These are phyloP conservation scores for Esox lucius DNA, from an alignment of 2,797 vertebrate genomes.

Conservation along the genomic window DNA sequence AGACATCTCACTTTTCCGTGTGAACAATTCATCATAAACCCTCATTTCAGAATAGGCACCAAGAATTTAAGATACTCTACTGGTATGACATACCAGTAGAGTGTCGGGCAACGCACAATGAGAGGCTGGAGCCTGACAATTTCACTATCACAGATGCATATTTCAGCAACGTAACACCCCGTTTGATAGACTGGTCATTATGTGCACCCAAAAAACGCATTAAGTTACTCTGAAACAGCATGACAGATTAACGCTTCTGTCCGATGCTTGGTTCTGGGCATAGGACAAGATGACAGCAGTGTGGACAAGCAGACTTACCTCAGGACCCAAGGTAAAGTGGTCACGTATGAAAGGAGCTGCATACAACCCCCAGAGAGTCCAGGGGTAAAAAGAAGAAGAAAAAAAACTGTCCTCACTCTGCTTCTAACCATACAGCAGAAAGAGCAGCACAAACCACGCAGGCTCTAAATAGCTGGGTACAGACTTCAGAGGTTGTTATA, in stretches of 20 bases:
- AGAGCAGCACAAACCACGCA: not conserved
- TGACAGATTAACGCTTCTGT: not conserved
- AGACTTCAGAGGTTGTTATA: slow-evolving; percentile 33
- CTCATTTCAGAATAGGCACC: no score
- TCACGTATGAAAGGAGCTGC: not conserved
- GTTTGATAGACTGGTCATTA: not conserved
- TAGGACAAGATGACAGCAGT: slow-evolving; percentile 24
- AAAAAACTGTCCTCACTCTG: not conserved
- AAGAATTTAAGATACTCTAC: no score
- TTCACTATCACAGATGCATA: not conserved
- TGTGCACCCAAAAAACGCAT: not conserved
- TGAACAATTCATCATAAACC: no score
- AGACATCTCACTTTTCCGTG: no score
- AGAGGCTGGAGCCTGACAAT: no score
- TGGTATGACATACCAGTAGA: no score
- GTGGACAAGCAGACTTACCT: slow-evolving; percentile 51
- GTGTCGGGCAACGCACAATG: no score
- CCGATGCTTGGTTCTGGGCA: not conserved
- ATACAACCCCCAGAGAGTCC: slow-evolving; percentile 16
- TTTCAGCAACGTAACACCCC: not conserved
- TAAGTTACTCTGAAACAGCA: not conserved
- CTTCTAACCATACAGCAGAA: not conserved
- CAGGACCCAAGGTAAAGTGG: not conserved
- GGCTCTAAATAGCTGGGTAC: not conserved
- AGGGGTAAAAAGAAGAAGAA: no score